Base-by-base conservation (phyloP, 2,888 invertebrate species). In the Watsonalla binaria region DNA sequence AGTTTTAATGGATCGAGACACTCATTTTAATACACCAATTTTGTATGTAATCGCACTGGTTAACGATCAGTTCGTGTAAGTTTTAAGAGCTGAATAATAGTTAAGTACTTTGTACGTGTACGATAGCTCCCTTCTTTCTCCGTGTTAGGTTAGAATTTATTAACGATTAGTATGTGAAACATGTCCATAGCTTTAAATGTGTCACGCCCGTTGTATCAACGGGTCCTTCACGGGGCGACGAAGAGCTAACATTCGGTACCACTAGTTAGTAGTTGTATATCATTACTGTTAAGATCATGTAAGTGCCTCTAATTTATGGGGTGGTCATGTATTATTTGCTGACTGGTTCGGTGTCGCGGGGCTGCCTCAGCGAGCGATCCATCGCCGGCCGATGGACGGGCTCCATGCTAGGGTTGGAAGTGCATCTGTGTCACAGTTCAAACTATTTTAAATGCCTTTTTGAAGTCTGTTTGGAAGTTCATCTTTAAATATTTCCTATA, bases 111-210 rank as follows among this genome's bases (percentile, higher is more conserved):
- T 84, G 80, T 87, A 86, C 80, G 78, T 86, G 71, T 86, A 86
- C 74, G 74, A 84, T 86, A 85, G 81, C 82, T 84, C 84, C 84
- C 79, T 84, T 86, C 80, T 86, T 76, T 87, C 82, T 88, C 86
- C 86, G 79, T 85, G 86, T 86, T 89, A 88, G 87, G 85, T 77
- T 89, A 88, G 84, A 75, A 70, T 77, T 75, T 79, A 80, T 72
- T 80, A 82, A 80, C 74, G 70, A 76, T 82, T 88, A 86, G 86
- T 84, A 84, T 69, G 86, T 87, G 84, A 87, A 84, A 87, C 84
- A 86, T 88, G 90, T 90, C 90, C 89, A 90, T 90, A 90, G 90
- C 90, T 90, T 90, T 90, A 90, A 89, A 82, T 81, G 86, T 86
- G 84, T 85, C 86, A 80, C 82, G 72, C 77, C 87, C 86, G 90